Percentiles rank a stretch among this genome's conserved stretches.
These are phyloP conservation scores for Capitulum mitella DNA, from an alignment of 2,888 invertebrate species.

Conservation along the genomic window DNA sequence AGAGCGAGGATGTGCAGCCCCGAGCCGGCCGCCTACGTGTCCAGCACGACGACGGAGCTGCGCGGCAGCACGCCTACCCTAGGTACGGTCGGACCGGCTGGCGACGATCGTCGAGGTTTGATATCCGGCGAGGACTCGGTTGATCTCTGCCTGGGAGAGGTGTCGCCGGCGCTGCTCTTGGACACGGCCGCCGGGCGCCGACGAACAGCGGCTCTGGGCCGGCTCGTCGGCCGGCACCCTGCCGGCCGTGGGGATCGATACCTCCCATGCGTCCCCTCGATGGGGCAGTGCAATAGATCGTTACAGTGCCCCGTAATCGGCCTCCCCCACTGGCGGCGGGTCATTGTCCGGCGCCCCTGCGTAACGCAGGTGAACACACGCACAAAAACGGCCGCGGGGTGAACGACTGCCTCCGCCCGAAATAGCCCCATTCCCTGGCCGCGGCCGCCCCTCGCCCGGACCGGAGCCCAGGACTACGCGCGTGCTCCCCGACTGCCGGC, in stretches of 20 bases:
- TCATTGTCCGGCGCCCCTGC: not conserved
- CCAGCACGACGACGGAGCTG: not conserved
- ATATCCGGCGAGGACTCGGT: too few relatives aligned
- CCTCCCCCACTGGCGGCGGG: not conserved
- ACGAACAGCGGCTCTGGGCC: too few relatives aligned
- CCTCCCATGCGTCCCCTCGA: not conserved
- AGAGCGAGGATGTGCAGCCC: slow-evolving; percentile 2
- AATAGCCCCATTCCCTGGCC: not conserved
- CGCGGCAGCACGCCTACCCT: not conserved
- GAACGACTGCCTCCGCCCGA: not conserved
- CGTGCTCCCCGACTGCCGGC: too few relatives aligned
- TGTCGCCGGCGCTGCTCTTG: too few relatives aligned
- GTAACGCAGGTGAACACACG: slow-evolving; percentile 19
- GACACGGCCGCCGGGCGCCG: too few relatives aligned
- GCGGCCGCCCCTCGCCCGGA: not conserved
- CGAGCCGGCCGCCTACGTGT: slow-evolving; percentile 16
- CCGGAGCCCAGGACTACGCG: too few relatives aligned
- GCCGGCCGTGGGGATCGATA: too few relatives aligned
- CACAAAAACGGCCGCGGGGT: slow-evolving; percentile 14
- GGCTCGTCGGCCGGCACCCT: too few relatives aligned
- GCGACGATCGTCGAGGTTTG: too few relatives aligned
- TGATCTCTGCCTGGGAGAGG: too few relatives aligned
- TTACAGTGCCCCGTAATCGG: too few relatives aligned
- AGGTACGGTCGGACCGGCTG: not conserved
- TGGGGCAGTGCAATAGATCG: too few relatives aligned